Conservation (phyloP, 1,140 invertebrate genomes). For the Drosophila tsacasi region DNA sequence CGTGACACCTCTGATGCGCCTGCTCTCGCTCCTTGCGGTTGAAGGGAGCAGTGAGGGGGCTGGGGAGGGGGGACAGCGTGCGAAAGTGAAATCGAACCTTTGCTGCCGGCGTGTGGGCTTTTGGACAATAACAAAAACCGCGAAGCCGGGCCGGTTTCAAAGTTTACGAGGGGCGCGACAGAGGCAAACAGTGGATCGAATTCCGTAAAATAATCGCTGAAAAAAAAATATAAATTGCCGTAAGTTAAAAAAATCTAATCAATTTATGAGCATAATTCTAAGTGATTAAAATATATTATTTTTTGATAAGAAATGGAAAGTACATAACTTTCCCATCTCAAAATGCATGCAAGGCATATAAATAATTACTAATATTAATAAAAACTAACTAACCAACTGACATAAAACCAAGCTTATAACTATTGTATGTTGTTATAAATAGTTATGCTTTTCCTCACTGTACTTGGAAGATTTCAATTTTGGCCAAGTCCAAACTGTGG, state of each 20-base stretch:
- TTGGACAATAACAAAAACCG: conserved; percentile 48
- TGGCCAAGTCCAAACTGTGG: conserved; percentile 44
- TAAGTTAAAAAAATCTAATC: not conserved
- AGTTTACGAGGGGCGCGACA: conserved; percentile 60
- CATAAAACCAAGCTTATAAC: not conserved
- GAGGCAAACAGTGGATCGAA: conserved; percentile 34
- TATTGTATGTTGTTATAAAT: not conserved
- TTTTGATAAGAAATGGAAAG: not conserved
- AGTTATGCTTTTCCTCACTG: conserved; percentile 7
- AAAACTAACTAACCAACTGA: no score
- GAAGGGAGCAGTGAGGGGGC: not conserved
- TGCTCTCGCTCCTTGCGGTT: conserved; percentile 16
- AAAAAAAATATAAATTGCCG: not conserved
- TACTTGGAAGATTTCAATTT: conserved; percentile 9
- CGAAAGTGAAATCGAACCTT: conserved; percentile 83
- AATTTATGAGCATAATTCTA: not conserved
- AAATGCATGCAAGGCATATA: not conserved
- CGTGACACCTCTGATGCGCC: conserved; percentile 51
- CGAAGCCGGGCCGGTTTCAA: conserved; percentile 68
- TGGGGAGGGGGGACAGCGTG: conserved; percentile 62
- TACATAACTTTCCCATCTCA: not conserved
- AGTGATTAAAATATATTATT: not conserved
- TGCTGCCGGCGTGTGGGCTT: conserved; percentile 79
- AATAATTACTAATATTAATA: not conserved
- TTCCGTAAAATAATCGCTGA: not conserved